Conservation (phyloP, 1,140 invertebrate species). For the Papilio helenus region DNA sequence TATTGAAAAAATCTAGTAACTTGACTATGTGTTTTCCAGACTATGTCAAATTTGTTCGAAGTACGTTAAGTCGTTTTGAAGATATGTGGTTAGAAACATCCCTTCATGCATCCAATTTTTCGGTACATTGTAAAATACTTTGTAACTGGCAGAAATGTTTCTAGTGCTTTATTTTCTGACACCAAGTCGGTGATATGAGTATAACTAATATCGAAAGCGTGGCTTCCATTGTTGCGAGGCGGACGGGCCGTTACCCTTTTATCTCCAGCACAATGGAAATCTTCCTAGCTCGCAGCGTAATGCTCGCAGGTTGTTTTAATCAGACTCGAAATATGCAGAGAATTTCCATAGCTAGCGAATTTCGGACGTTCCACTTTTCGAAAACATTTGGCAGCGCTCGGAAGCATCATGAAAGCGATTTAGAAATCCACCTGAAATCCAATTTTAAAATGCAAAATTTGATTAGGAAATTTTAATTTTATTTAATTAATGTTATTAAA, state of each 20-base stretch:
- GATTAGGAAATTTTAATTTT: not conserved
- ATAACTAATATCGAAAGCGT: slow-evolving; percentile 70
- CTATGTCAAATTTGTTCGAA: no score
- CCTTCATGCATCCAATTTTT: no score
- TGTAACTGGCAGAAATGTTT: not conserved
- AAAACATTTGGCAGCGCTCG: slow-evolving; percentile 38
- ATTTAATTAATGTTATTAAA: not conserved
- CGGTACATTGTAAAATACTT: not conserved
- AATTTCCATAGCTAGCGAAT: slow-evolving; percentile 44
- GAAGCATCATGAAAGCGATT: slow-evolving; percentile 31
- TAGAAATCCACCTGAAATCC: slow-evolving; percentile 19
- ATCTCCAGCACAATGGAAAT: slow-evolving; percentile 69
- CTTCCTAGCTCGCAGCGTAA: slow-evolving; percentile 66
- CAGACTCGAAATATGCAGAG: slow-evolving; percentile 46
- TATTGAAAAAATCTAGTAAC: no score
- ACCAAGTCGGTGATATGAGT: slow-evolving; percentile 66
- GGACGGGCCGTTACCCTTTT: slow-evolving; percentile 55
- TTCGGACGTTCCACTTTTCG: slow-evolving; percentile 22
- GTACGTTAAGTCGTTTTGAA: no score
- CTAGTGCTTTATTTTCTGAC: slow-evolving; percentile 51
- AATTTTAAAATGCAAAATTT: not conserved
- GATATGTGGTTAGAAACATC: no score
- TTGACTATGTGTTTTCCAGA: no score
- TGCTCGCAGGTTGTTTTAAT: slow-evolving; percentile 64
- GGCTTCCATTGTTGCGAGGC: slow-evolving; percentile 55